A percentile compares a stretch with the other conserved stretches of the same genome.
phyloP scores from a whole-genome alignment of 1,140 invertebrate genomes.

The Procambarus clarkii region DNA sequence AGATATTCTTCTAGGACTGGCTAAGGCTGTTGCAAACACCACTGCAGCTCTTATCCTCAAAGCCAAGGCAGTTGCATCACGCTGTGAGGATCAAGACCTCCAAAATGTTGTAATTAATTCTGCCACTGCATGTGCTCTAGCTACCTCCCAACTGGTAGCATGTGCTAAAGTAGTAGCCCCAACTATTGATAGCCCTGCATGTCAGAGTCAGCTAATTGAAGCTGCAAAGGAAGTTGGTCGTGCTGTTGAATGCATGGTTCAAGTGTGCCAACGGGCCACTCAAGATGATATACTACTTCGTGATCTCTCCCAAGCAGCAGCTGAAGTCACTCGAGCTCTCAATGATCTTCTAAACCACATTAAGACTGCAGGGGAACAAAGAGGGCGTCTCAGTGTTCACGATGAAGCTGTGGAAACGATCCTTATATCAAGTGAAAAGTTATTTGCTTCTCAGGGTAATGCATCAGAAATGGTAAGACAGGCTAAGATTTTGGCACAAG shows the following conservation, averaged over 20 bases:
- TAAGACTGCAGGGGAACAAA: slow-evolving; percentile 77
- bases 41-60: slow-evolving; percentile 96
- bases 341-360: slow-evolving; percentile 95
- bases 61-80: slow-evolving; percentile 94
- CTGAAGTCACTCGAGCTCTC: slow-evolving; percentile 91
- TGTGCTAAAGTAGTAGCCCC: slow-evolving; percentile 91
- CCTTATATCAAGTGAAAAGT: slow-evolving; percentile 90
- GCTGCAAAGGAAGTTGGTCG: slow-evolving; percentile 94
- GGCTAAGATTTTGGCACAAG: slow-evolving; percentile 83
- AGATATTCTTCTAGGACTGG: slow-evolving; percentile 91
- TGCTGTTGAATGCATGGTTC: slow-evolving; percentile 93
- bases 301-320: slow-evolving; percentile 89
- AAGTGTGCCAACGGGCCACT: slow-evolving; percentile 86
- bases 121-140: slow-evolving; percentile 96
- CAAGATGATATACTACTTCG: slow-evolving; percentile 82
- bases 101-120: slow-evolving; percentile 93
- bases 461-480: slow-evolving; percentile 96
- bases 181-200: slow-evolving; percentile 90
- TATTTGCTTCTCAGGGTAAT: slow-evolving; percentile 90
- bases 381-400: slow-evolving; percentile 80
- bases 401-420: slow-evolving; percentile 93
- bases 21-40: slow-evolving; percentile 97
- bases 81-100: slow-evolving; percentile 82
- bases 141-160: slow-evolving; percentile 97
- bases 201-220: slow-evolving; percentile 94